Percentiles rank a stretch among this genome's conserved stretches.
phyloP scores from a whole-genome alignment of 2,797 vertebrate species.

The Lacerta viridis region DNA sequence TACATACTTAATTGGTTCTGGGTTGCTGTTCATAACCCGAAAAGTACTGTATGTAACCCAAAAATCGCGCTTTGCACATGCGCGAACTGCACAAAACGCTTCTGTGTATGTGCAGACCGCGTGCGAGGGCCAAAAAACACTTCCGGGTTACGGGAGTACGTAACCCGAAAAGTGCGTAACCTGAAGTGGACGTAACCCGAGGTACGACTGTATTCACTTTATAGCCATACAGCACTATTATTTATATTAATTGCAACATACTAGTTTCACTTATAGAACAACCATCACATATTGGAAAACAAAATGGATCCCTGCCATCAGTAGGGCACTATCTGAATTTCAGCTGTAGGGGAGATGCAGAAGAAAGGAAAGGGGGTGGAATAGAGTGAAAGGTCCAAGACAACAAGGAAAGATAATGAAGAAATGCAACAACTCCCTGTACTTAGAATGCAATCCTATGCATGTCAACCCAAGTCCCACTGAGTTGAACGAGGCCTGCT shows the following conservation, averaged over 20 bases:
- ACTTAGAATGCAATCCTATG: not conserved
- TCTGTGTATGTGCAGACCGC: no score
- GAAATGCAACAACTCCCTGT: not conserved
- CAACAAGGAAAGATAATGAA: not conserved
- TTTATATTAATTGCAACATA: constrained; percentile 16
- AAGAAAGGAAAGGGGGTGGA: not conserved
- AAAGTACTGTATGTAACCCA: no score
- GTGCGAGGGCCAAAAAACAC: no score
- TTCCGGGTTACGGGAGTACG: no score
- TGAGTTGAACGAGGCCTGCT: not conserved
- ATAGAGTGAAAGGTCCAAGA: not conserved
- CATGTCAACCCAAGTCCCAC: not conserved
- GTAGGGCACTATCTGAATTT: not conserved
- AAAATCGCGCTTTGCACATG: no score
- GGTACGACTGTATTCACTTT: no score
- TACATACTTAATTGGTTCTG: no score
- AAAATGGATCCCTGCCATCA: not conserved
- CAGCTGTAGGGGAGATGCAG: not conserved
- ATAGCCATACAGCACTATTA: constrained; percentile 67
- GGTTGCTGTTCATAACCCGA: no score
- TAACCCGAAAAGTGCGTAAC: no score
- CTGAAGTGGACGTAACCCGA: no score
- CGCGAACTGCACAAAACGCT: no score
- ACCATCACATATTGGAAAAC: no score
- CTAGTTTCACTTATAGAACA: not conserved